Evolutionary conservation across 2,113 vertebrate species (phyloP), one percentile per base, ranked within the genome.

Genomic region (Cyanocitta stelleri): DNA sequence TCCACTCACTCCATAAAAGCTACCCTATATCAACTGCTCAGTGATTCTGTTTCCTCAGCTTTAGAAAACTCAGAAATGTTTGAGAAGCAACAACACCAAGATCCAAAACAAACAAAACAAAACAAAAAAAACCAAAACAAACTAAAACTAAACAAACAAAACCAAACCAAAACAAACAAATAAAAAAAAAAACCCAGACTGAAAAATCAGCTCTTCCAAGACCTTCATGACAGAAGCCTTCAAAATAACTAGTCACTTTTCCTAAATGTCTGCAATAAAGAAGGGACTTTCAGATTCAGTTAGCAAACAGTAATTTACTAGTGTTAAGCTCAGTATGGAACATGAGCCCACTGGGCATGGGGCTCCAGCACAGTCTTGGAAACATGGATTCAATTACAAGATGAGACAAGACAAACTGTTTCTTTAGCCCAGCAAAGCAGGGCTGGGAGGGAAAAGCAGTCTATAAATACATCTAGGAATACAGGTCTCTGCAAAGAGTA

Each of bases 21-120:
- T 27, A 19, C 13, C 1, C 1, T 22, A 3, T 55, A 67, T 59
- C 55, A 41, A n/a, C 23, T 39, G 9, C 3, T 72, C 4, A 1
- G 19, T 52, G 58, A 64, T 44, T 83, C 37, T 79, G 37, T 15
- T 76, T 78, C 43, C 16, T 85, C 62, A 61, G 8, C 3, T 87
- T 88, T 69, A 51, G 37, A 59, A 85, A 92, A 91, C 6, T 29
- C 6, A 7, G 4, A 85, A 43, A 73, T 12, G 6, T 51, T 86
- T 62, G 26, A 74, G 33, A 77, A 66, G 16, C 10, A 89, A 21
- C 23, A 69, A 41, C 52, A 78, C 13, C 23, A 49, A 49, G 26
- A 49, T 12, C 23, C 49, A 49, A 49, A 49, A 14, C 23, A 14
- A 49, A 49, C 24, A 26, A 49, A 49, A 46, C 43, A 43, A 43